These are phyloP conservation scores for Bagarius yarrelli DNA, from an alignment of 2,113 vertebrate genomes.

Conservation along the genomic window DNA sequence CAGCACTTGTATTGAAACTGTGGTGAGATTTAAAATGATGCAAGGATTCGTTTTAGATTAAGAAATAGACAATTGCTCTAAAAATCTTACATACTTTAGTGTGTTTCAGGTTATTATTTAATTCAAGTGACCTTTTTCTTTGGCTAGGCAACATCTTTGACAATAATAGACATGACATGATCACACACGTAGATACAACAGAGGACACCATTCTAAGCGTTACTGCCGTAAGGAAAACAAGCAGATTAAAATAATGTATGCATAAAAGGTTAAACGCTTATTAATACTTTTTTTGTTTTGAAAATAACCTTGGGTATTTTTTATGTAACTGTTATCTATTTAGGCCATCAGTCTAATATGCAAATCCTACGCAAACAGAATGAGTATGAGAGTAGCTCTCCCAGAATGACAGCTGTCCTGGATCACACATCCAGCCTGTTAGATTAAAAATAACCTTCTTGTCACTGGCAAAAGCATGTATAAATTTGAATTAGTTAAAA, in stretches of 20 bases:
- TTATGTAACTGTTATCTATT: not conserved
- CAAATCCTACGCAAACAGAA: conserved; percentile 12
- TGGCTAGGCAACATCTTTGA: not conserved
- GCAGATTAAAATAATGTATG: not conserved
- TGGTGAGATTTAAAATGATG: not conserved
- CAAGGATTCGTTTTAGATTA: not conserved
- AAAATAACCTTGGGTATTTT: not conserved
- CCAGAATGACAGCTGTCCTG: conserved; percentile 6
- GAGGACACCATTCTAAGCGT: not conserved
- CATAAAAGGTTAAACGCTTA: not conserved
- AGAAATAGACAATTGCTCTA: not conserved
- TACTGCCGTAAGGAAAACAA: not conserved
- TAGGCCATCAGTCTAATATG: conserved; percentile 11
- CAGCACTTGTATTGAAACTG: not conserved
- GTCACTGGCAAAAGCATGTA: conserved; percentile 32
- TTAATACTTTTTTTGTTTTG: not conserved
- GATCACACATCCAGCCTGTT: conserved; percentile 15
- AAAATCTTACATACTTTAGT: not conserved
- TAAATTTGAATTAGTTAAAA: conserved; percentile 27
- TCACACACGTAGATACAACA: not conserved
- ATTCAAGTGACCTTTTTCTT: not conserved
- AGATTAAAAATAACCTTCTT: conserved; percentile 38
- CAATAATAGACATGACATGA: not conserved
- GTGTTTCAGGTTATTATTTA: not conserved
- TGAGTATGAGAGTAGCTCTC: not conserved